These are phyloP conservation scores for Heliconius melpomene DNA, from an alignment of 1,140 invertebrate species.

Conservation along the genomic window DNA sequence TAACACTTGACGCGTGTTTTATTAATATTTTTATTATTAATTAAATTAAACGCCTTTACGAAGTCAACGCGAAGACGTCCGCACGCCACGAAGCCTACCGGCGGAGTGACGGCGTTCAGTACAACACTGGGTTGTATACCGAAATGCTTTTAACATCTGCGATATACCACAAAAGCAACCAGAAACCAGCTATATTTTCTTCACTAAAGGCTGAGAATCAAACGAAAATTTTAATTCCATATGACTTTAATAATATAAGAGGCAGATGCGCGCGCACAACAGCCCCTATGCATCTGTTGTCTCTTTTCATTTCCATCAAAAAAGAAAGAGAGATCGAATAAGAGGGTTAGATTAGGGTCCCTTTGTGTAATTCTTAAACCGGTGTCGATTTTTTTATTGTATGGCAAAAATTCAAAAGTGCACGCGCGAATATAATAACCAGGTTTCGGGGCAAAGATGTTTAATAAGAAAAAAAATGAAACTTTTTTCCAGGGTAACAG, in stretches of 20 bases:
- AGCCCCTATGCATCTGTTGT: slow-evolving; percentile 30
- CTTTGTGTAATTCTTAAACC: slow-evolving; percentile 22
- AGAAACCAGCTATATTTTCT: background rate
- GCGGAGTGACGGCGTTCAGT: slow-evolving; percentile 57
- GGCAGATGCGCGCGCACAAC: slow-evolving; percentile 43
- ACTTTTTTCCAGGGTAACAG: background rate
- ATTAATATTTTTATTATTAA: slow-evolving; percentile 27
- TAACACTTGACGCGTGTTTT: slow-evolving; percentile 42
- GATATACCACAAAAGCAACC: background rate
- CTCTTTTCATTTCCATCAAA: slow-evolving; percentile 12
- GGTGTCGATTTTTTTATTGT: slow-evolving; percentile 16
- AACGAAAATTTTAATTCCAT: background rate
- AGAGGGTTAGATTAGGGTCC: slow-evolving; percentile 30
- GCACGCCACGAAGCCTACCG: slow-evolving; percentile 59
- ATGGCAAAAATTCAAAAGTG: slow-evolving; percentile 5
- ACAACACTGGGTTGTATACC: slow-evolving; percentile 22
- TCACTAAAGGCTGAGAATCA: background rate
- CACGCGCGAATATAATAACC: slow-evolving; percentile 12
- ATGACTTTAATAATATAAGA: slow-evolving; percentile 19
- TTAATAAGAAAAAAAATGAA: background rate
- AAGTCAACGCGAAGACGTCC: slow-evolving; percentile 56
- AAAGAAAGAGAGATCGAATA: slow-evolving; percentile 20
- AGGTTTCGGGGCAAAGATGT: slow-evolving; percentile 7
- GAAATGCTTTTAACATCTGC: slow-evolving; percentile 7
- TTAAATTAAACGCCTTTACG: slow-evolving; percentile 25